Evolutionary conservation across 2,797 vertebrate species (phyloP).

Genomic region (Chrosomus eos): DNA sequence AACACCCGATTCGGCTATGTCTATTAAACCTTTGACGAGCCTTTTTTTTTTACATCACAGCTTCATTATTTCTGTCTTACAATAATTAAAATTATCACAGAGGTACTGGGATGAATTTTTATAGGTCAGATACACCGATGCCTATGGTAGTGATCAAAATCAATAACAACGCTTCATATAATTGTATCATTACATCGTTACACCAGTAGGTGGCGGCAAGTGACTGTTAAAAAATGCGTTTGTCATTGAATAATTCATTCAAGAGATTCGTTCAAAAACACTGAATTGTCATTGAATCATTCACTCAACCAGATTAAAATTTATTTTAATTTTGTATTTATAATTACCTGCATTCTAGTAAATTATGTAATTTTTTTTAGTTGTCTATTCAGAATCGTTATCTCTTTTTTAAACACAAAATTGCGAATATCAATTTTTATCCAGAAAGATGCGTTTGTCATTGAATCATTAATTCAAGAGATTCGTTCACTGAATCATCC

Average conservation of each 20-base stretch:
- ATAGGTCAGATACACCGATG: neutral
- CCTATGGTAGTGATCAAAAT: too few species aligned
- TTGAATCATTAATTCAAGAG: too few species aligned
- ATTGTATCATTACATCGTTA: neutral
- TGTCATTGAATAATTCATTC: too few species aligned
- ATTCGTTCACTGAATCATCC: too few species aligned
- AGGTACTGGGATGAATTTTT: neutral
- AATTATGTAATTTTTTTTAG: neutral
- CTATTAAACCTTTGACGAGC: too few species aligned
- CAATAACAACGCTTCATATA: too few species aligned
- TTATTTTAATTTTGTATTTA: rapidly evolving
- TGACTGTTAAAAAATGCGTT: too few species aligned
- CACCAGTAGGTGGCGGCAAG: too few species aligned
- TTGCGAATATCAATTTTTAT: neutral
- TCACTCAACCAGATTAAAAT: neutral
- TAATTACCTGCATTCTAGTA: too few species aligned
- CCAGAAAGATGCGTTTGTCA: too few species aligned
- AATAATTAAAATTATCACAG: neutral
- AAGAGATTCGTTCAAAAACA: neutral
- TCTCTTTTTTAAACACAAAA: neutral
- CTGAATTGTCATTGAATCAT: neutral
- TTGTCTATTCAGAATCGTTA: neutral
- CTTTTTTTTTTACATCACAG: too few species aligned
- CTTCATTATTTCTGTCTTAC: neutral
- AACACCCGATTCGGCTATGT: too few species aligned